phyloP scores from a whole-genome alignment of 2,797 vertebrate genomes.

The Coccyzus lansbergi region DNA sequence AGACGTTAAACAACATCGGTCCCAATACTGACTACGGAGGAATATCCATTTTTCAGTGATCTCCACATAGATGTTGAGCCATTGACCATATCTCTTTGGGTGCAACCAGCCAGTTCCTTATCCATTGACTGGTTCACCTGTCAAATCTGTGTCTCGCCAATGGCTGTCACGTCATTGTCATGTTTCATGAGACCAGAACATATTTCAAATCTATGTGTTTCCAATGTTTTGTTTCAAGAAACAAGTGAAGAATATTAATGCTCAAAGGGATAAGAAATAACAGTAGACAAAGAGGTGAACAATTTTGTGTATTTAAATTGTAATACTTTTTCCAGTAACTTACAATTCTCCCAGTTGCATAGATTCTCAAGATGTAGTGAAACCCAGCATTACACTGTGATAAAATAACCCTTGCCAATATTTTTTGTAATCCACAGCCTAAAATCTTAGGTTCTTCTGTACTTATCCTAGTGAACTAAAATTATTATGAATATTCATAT shows the following conservation, averaged over 20 bases:
- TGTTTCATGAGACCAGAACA: background rate
- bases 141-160: too few species aligned
- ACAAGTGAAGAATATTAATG: background rate
- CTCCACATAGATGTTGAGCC: too few species aligned
- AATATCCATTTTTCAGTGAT: too few species aligned
- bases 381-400: background rate
- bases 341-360: background rate
- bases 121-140: too few species aligned
- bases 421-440: background rate
- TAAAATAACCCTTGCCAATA: background rate
- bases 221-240: background rate
- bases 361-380: background rate
- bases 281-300: background rate
- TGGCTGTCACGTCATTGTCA: background rate
- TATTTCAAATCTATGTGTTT: background rate
- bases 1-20: too few species aligned
- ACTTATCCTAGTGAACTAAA: background rate
- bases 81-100: too few species aligned
- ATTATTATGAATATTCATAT: background rate
- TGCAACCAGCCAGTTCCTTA: too few species aligned
- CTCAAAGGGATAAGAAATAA: background rate
- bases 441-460: background rate
- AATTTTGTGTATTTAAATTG: background rate
- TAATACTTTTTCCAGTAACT: background rate
- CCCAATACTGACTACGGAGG: too few species aligned